These are phyloP conservation scores for Acanthurus lineatus DNA, from an alignment of 2,797 vertebrate species.

Conservation along the genomic window DNA sequence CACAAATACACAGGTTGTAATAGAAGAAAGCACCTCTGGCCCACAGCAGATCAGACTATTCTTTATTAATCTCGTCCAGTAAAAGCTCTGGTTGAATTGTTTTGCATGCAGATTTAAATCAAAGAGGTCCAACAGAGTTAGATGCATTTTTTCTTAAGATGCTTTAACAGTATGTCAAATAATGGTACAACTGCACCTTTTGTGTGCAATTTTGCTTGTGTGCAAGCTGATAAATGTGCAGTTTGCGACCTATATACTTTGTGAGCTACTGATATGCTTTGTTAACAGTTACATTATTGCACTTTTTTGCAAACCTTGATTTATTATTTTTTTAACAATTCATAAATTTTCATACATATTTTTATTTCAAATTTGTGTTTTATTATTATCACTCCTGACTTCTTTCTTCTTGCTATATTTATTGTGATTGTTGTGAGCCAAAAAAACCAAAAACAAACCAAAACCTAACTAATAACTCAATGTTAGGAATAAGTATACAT, in stretches of 20 bases:
- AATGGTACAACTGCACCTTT: not conserved
- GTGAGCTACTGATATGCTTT: not conserved
- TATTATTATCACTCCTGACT: not conserved
- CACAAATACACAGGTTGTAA: not conserved
- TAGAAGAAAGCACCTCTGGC: not conserved
- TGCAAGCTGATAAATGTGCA: not conserved
- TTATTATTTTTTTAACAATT: not conserved
- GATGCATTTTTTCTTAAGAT: not conserved
- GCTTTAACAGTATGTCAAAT: not conserved
- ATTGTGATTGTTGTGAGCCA: not conserved
- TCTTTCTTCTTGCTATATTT: not conserved
- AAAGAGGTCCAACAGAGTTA: not conserved
- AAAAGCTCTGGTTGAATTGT: too few species aligned
- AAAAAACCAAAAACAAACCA: not conserved
- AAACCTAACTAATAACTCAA: too few species aligned
- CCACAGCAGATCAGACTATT: not conserved
- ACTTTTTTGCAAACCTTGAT: not conserved
- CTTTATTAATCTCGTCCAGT: not conserved
- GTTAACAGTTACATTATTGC: too few species aligned
- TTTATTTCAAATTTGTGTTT: not conserved
- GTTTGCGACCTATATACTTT: not conserved
- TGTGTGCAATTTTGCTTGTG: not conserved
- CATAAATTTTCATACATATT: not conserved
- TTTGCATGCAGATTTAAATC: not conserved
- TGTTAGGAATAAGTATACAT: too few species aligned